A percentile compares a stretch with the other conserved stretches of the same genome.
Conservation (phyloP, 1,140 invertebrate genomes). For the Ganaspis sp. region DNA sequence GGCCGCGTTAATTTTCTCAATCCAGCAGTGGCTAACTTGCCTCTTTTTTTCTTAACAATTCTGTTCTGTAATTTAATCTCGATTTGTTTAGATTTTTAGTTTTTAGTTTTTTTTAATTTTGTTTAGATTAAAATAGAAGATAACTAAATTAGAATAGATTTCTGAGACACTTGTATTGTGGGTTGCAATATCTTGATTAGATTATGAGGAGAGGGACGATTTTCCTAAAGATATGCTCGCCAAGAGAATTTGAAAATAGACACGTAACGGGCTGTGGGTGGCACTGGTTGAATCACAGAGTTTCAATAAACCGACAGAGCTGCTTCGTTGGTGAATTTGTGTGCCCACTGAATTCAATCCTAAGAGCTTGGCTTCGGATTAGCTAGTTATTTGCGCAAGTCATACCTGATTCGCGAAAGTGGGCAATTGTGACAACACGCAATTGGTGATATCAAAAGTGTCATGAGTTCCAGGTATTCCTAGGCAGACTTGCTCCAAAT, state of each 20-base stretch:
- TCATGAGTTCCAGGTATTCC: slow-evolving; percentile 57
- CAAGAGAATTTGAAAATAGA: slow-evolving; percentile 48
- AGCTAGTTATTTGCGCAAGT: slow-evolving; percentile 13
- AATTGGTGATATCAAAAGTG: slow-evolving; percentile 29
- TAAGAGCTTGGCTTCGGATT: background rate
- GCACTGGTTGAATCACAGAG: slow-evolving; percentile 46
- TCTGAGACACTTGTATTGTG: background rate
- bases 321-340: background rate
- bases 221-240: slow-evolving; percentile 15
- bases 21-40: slow-evolving; percentile 7
- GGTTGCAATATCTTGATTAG: background rate
- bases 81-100: too few species aligned
- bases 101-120: too few species aligned
- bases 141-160: too few species aligned
- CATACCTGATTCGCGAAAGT: slow-evolving; percentile 25
- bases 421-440: slow-evolving; percentile 19
- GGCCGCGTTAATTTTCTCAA: slow-evolving; percentile 62
- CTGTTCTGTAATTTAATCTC: background rate
- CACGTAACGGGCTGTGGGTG: slow-evolving; percentile 40
- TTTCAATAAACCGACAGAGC: slow-evolving; percentile 40
- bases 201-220: slow-evolving; percentile 7
- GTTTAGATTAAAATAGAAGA: too few species aligned
- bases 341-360: slow-evolving; percentile 13
- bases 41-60: background rate
- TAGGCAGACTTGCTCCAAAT: slow-evolving; percentile 58